Base-by-base conservation (phyloP, 2,888 invertebrate genomes). In the Orthonychiurus folsomi region DNA sequence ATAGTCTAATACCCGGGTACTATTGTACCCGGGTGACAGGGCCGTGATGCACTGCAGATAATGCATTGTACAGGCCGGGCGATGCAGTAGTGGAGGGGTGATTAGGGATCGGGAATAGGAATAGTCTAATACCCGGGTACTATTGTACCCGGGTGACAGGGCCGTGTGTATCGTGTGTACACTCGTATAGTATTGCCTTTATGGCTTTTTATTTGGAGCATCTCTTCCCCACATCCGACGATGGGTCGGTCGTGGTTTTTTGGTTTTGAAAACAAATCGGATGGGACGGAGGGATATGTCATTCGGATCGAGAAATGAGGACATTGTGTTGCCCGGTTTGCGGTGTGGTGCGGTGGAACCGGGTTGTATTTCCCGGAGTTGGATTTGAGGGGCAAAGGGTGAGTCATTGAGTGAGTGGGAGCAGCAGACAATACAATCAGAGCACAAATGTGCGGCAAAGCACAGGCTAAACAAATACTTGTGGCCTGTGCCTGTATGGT, bases 21-120 rank as follows among this genome's bases (percentile, higher is more conserved):
- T 37, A 37, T 37, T 37, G 37, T 37, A 9, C 37, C 37, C 37
- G 15, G 15, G 37, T 37, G 37, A 9, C 23, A 23, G 52, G 52
- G 23, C 50, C 50, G n/a, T n/a, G n/a, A n/a, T n/a, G n/a, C n/a
- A n/a, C n/a, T 18, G 48, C 18, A 48, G 48, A 15, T 48, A 48
- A 48, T 48, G 15, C 48, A 48, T 12, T 12, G 12, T 48, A 18
- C 18, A 48, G 18, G 18, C 23, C 23, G n/a, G 52, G 20, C 5
- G n/a, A 28, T n/a, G 52, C 23, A 25, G 56, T 18, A 2, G n/a
- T 21, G 23, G 26, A 48, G 58, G 50, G 61, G 62, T 60, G 53
- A 52, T 54, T 23, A 50, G 61, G 54, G 50, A 58, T 62, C 55
- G 61, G 61, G 66, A 63, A 62, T 64, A 62, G 64, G 62, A 48